These are phyloP conservation scores for Aspidoscelis tigris DNA, from an alignment of 2,113 vertebrate genomes.

Conservation along the genomic window DNA sequence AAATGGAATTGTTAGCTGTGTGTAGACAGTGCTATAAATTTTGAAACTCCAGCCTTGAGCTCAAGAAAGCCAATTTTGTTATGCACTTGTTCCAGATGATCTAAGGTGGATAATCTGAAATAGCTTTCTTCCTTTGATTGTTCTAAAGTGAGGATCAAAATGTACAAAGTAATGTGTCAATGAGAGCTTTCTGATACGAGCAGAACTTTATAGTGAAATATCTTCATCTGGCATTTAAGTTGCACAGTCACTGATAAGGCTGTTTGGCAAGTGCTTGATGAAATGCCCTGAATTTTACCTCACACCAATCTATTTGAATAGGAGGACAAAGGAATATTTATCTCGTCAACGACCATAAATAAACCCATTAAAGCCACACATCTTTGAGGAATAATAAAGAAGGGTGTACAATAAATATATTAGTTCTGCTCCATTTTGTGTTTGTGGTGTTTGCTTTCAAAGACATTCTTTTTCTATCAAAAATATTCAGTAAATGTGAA, in stretches of 20 bases:
- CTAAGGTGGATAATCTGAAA: constrained; percentile 14
- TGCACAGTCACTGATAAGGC: constrained; percentile 46
- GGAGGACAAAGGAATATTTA: constrained; percentile 73
- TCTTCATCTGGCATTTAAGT: constrained; percentile 57
- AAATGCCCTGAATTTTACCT: constrained; percentile 55
- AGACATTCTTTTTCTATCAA: constrained; percentile 40
- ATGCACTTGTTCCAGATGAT: background rate
- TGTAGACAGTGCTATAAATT: background rate
- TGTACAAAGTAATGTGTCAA: constrained; percentile 37
- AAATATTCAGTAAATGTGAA: constrained; percentile 9
- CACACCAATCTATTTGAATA: constrained; percentile 67
- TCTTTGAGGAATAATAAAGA: constrained; percentile 70
- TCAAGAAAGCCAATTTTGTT: background rate
- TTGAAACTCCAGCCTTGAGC: background rate
- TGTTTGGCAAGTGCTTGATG: constrained; percentile 65
- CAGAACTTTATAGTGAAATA: constrained; percentile 57
- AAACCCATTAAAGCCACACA: constrained; percentile 70
- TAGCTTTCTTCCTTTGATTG: background rate
- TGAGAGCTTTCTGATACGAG: constrained; percentile 29
- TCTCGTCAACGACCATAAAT: constrained; percentile 71
- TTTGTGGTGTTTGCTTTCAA: constrained; percentile 61
- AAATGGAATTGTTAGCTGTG: background rate
- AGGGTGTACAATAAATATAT: constrained; percentile 69
- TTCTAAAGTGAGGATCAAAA: constrained; percentile 17
- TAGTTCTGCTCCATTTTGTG: constrained; percentile 74